Conservation (phyloP, 1,140 invertebrate genomes). For the Ceratosolen fusciceps region DNA sequence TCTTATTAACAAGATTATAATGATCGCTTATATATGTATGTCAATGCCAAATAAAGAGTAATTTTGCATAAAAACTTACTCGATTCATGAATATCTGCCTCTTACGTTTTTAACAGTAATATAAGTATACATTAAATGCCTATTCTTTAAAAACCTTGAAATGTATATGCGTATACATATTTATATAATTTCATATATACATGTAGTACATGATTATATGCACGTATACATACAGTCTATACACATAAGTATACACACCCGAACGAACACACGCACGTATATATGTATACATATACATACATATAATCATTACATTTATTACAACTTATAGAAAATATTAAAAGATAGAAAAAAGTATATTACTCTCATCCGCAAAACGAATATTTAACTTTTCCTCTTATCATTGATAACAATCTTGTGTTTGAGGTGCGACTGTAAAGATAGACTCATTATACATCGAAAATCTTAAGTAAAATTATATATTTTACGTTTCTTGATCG, state of each 20-base stretch:
- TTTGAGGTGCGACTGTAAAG: slow-evolving; percentile 13
- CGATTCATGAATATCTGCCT: neutral
- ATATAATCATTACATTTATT: neutral
- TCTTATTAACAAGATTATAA: too few species aligned
- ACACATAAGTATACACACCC: neutral
- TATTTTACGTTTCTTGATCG: neutral
- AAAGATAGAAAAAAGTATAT: neutral
- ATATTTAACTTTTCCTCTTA: slow-evolving; percentile 14
- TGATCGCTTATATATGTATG: too few species aligned
- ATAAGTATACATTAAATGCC: neutral
- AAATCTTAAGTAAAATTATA: neutral
- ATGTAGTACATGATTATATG: neutral
- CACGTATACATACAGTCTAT: neutral
- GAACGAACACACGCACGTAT: neutral
- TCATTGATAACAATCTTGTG: slow-evolving; percentile 24
- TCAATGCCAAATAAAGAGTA: neutral
- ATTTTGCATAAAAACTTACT: neutral
- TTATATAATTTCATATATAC: neutral
- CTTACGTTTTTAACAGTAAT: neutral
- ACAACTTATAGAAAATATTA: neutral
- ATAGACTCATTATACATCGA: slow-evolving; percentile 2
- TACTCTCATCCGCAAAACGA: neutral
- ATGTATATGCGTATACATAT: neutral
- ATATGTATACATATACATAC: neutral
- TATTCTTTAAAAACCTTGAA: neutral